Base-by-base conservation (phyloP, 2,113 vertebrate genomes). In the Camarhynchus parvulus region DNA sequence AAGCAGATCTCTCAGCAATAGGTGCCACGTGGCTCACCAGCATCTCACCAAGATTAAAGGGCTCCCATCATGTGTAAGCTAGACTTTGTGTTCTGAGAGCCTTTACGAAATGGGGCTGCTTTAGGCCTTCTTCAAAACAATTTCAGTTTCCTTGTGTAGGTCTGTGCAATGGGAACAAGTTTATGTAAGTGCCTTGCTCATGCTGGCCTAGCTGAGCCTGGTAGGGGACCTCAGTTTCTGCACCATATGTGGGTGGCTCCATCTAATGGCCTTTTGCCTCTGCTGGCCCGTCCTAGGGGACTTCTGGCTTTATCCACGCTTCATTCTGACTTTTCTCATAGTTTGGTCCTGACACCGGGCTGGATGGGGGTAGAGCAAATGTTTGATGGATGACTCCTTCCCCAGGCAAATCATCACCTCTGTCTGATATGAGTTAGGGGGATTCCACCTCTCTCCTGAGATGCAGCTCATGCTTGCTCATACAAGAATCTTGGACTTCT, bases 351-450 rank as follows among this genome's bases (percentile, higher is more conserved):
- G 76, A 66, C 35, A 47, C 37, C 63, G 75, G 37, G 75, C 58
- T 5, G 1, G n/a, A 80, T 67, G 33, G 19, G 83, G 59, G 35
- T 23, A 78, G 44, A 91, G 58, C 0, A 0, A 90, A 83, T 86
- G 44, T 66, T 52, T 92, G 92, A 90, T 90, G 73, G 83, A 96
- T 96, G 79, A 94, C 76, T 95, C n/a, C 66, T 89, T 96, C 55
- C 62, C 83, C 23, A 25, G 52, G 73, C 76, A 92, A 94, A 78
- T 95, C 93, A 90, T 87, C 93, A 81, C 90, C 83, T 90, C 79
- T 78, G 68, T 92, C 87, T 94, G 92, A 76, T 88, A 81, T 61
- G 90, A 95, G 82, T 96, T 94, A 96, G 85, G 61, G 75, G 73
- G 81, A 93, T 96, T 96, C 79, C 76, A 86, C 63, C 93, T 75